Conservation (phyloP, 2,113 vertebrate species). For the Erpornis zantholeuca region DNA sequence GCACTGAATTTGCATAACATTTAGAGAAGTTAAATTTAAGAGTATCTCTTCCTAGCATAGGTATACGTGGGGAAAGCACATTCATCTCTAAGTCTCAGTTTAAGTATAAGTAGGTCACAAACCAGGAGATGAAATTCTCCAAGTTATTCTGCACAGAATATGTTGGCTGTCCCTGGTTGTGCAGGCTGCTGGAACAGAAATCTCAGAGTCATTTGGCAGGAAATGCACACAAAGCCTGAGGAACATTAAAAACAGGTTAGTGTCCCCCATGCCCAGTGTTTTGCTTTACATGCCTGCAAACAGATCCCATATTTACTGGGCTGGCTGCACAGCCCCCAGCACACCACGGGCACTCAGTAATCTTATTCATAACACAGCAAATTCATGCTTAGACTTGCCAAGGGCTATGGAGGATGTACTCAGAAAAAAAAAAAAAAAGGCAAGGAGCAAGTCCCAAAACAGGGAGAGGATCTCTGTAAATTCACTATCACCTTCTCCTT, state of each 20-base stretch:
- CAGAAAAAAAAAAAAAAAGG: not conserved
- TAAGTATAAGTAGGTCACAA: not conserved
- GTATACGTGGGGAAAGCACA: not conserved
- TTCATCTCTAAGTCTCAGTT: not conserved
- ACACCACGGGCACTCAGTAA: not conserved
- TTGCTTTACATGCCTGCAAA: not conserved
- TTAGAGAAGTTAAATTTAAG: conserved; percentile 28
- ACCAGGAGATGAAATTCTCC: not conserved
- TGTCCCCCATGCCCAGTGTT: not conserved
- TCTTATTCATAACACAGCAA: not conserved
- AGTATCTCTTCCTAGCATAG: not conserved
- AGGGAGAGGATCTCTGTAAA: not conserved
- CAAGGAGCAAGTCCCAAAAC: not conserved
- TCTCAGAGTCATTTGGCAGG: not conserved
- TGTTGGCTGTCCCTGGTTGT: not conserved
- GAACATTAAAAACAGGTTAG: not conserved
- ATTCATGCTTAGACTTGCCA: not conserved
- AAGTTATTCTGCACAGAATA: not conserved
- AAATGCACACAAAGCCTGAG: not conserved
- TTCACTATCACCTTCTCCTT: not conserved
- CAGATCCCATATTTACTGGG: not conserved
- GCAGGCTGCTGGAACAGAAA: not conserved
- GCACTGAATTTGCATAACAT: conserved; percentile 31
- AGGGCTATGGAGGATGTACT: not conserved
- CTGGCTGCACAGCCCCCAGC: not conserved